Conservation (phyloP, 1,140 invertebrate species). For the Aphelenchoides besseyi region DNA sequence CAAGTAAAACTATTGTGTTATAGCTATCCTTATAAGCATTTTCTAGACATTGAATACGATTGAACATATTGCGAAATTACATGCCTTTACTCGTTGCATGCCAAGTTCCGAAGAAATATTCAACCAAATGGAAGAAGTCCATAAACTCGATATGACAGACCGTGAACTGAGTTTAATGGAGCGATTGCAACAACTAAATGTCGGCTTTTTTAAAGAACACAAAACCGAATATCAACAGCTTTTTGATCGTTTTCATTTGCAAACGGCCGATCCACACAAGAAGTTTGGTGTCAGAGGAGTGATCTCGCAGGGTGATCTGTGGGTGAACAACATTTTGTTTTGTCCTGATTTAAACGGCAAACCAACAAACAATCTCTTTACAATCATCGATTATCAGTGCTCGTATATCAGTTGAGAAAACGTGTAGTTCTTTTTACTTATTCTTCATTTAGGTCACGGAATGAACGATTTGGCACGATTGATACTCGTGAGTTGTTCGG, state of each 20-base stretch:
- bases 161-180: not conserved
- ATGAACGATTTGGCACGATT: slow-evolving; percentile 9
- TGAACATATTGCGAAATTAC: slow-evolving; percentile 11
- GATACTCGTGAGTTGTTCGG: slow-evolving; percentile 7
- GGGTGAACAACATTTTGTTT: slow-evolving; percentile 10
- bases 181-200: not conserved
- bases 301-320: not conserved
- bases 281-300: too few species aligned
- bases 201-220: not conserved
- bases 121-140: not conserved
- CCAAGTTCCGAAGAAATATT: slow-evolving; percentile 4
- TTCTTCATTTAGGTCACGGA: not conserved
- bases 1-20: not conserved
- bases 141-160: not conserved
- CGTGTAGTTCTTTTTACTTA: not conserved
- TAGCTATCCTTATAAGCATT: too few species aligned
- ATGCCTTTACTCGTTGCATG: slow-evolving; percentile 11
- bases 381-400: slow-evolving; percentile 10
- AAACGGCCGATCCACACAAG: not conserved
- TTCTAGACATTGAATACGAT: not conserved
- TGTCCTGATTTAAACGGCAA: not conserved
- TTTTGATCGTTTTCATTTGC: not conserved
- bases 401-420: slow-evolving; percentile 10
- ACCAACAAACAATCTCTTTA: not conserved
- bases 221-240: not conserved